Evolutionary conservation across 2,797 vertebrate species (phyloP).

Genomic region (Nyctibius grandis): DNA sequence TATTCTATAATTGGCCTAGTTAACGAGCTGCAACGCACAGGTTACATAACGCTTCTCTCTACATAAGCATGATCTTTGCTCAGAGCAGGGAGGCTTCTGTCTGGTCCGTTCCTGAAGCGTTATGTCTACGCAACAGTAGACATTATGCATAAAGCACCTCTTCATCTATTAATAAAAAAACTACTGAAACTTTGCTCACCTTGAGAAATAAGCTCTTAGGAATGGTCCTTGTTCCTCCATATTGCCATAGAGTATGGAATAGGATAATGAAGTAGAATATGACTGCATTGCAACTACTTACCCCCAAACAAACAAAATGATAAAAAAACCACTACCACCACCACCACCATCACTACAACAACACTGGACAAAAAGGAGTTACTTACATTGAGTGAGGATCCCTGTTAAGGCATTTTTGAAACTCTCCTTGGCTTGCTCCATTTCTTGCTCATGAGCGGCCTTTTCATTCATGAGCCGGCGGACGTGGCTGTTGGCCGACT

Average conservation of each 20-base stretch:
- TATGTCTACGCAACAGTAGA: not conserved
- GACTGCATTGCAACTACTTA: slow-evolving; percentile 77
- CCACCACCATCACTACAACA: slow-evolving; percentile 35
- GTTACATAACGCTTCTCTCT: not conserved
- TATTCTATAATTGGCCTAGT: not conserved
- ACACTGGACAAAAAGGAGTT: slow-evolving; percentile 35
- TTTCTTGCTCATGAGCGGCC: slow-evolving; percentile 88
- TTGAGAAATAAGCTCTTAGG: slow-evolving; percentile 75
- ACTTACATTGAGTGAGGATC: slow-evolving; percentile 95
- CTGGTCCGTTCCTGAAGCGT: not conserved
- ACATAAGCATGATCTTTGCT: not conserved
- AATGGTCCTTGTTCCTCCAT: slow-evolving; percentile 74
- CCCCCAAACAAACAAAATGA: slow-evolving; percentile 68
- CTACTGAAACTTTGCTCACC: slow-evolving; percentile 77
- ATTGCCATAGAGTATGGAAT: slow-evolving; percentile 69
- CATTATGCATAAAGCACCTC: not conserved
- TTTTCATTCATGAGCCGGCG: slow-evolving; percentile 92
- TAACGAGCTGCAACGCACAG: not conserved
- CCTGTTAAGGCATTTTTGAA: slow-evolving; percentile 91
- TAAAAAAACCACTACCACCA: slow-evolving; percentile 57
- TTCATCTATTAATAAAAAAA: slow-evolving; percentile 34
- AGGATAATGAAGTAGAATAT: slow-evolving; percentile 66
- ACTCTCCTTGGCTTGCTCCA: slow-evolving; percentile 90
- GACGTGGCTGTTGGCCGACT: slow-evolving; percentile 93
- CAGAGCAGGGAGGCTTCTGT: not conserved